Base-by-base conservation (phyloP, 2,888 invertebrate genomes). In the Biston betularia region DNA sequence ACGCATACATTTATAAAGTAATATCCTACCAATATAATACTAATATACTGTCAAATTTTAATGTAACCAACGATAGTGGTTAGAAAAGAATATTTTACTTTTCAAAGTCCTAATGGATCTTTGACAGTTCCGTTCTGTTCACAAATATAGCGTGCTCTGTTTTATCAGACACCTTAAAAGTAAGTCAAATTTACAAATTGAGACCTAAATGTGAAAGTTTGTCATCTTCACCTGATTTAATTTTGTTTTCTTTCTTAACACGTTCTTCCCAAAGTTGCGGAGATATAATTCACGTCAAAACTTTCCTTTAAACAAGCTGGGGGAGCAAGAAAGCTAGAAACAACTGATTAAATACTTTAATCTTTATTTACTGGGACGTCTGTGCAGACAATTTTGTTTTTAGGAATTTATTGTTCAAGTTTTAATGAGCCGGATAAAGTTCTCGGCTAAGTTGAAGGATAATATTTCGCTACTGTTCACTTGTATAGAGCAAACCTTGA, bases 41-140 rank as follows among this genome's bases (percentile, higher is more conserved):
- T 92, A 91, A 92, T 92, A 92, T 89, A 89, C 90, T 90, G 92
- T 91, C 92, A 91, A 90, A 85, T 89, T 44, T 89, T 92, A 89
- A 92, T 90, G 91, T 87, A 85, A 59, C 77, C 78, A 73, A 56
- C 73, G 90, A 90, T 89, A 89, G 77, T 74, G 81, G 62, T 24
- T 35, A 45, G 53, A 53, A 53, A 56, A 14, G 52, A 50, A 59
- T 63, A 63, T 63, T 57, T 49, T 14, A 52, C 59, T n/a, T 45
- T 34, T 15, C 33, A n/a, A n/a, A 74, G 67, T 67, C 66, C 62
- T 78, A 79, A 83, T 84, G 79, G 78, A 75, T 76, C 64, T 78
- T 75, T 78, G 74, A 75, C 73, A 76, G 78, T 76, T 77, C 67
- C 78, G 73, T 84, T 78, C 82, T 80, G 75, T 82, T 84, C 82